Conservation (phyloP, 2,797 vertebrate genomes). For the Sternotherus odoratus region DNA sequence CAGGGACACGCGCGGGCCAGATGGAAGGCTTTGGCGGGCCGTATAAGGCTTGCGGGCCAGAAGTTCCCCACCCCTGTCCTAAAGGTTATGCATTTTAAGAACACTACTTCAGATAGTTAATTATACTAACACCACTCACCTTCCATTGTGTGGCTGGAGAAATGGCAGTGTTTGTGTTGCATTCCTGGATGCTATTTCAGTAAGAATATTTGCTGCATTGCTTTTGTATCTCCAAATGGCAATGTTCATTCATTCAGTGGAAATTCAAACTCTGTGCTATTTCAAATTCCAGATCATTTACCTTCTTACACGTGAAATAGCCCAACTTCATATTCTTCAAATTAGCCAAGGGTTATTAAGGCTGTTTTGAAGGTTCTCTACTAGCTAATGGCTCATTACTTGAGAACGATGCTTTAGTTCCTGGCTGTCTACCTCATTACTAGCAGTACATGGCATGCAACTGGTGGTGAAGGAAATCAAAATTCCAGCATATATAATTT, state of each 20-base stretch:
- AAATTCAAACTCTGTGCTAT: background rate
- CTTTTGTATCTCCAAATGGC: background rate
- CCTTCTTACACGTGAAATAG: background rate
- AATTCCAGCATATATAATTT: background rate
- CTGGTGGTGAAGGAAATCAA: background rate
- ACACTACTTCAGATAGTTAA: background rate
- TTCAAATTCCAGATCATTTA: background rate
- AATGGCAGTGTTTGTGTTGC: background rate
- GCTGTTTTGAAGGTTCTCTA: background rate
- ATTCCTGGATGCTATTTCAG: background rate
- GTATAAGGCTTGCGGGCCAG: no score
- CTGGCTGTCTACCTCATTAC: background rate
- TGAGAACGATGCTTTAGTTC: background rate
- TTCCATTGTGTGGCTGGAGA: background rate
- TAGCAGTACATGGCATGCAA: background rate
- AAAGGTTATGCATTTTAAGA: background rate
- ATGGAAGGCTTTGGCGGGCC: no score
- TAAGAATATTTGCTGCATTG: background rate
- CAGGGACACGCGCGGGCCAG: no score
- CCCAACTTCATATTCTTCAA: background rate
- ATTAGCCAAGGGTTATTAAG: constrained; percentile 1
- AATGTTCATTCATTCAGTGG: background rate
- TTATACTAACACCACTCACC: background rate
- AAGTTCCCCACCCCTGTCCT: no score
- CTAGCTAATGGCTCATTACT: background rate